phyloP scores from a whole-genome alignment of 2,113 vertebrate species.

The Lepus timidus region DNA sequence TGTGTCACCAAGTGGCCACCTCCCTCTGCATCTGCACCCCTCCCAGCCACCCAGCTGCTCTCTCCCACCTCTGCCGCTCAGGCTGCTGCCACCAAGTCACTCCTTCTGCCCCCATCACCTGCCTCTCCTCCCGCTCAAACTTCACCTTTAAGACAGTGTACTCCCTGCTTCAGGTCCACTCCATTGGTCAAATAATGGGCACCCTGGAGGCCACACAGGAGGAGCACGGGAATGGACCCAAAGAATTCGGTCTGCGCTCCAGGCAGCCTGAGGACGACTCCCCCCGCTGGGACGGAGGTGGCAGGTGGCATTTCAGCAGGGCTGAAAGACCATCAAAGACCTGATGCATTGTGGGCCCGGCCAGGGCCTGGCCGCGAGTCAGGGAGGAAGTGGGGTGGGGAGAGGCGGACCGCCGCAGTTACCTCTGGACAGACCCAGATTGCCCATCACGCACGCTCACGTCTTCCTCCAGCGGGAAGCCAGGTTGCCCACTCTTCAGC shows the following conservation, averaged over 20 bases:
- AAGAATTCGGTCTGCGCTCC: not conserved
- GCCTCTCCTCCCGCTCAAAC: not conserved
- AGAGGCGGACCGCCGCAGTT: not conserved
- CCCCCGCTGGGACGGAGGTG: not conserved
- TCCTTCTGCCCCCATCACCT: not conserved
- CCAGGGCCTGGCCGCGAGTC: not conserved
- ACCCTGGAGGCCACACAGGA: not conserved
- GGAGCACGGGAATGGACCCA: not conserved
- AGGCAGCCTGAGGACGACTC: not conserved
- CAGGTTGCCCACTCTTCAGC: not conserved
- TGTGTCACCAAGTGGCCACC: not conserved
- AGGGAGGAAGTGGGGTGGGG: not conserved
- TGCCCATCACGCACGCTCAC: not conserved
- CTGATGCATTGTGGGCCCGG: not conserved
- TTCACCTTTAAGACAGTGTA: not conserved
- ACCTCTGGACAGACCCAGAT: not conserved
- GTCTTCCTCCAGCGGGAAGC: not conserved
- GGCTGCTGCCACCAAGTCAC: not conserved
- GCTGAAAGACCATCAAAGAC: not conserved
- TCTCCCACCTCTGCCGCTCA: not conserved
- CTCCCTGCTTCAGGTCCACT: rapidly evolving
- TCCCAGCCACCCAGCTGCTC: not conserved
- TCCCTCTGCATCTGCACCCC: no score
- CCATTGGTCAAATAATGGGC: not conserved
- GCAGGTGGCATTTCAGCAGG: not conserved